These are phyloP conservation scores for Lichenostomus cassidix DNA, from an alignment of 2,113 vertebrate species.

Conservation along the genomic window DNA sequence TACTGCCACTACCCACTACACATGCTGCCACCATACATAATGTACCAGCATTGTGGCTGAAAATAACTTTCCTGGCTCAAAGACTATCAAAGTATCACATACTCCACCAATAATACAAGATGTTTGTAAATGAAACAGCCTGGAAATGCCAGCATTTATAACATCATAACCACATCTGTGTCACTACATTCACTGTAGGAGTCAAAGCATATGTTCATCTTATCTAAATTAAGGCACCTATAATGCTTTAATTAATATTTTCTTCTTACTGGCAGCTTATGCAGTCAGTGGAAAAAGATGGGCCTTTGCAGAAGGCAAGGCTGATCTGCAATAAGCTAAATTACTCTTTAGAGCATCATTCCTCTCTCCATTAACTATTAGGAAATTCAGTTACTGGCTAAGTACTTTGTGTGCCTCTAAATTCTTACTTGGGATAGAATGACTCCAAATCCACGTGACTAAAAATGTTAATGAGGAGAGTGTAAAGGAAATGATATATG, in stretches of 20 bases:
- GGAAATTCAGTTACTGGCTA: background rate
- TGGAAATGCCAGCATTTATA: background rate
- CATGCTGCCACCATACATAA: constrained; percentile 19
- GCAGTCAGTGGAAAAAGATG: background rate
- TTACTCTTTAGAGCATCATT: background rate
- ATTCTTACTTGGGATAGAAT: background rate
- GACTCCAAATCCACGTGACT: background rate
- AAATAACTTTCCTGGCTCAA: constrained; percentile 29
- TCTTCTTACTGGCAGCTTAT: background rate
- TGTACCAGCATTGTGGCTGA: constrained; percentile 27
- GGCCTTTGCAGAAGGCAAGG: background rate
- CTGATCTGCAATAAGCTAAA: background rate
- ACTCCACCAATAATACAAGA: background rate
- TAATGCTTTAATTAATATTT: background rate
- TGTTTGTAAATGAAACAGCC: background rate
- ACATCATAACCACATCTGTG: background rate
- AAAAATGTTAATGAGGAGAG: background rate
- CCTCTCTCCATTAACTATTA: background rate
- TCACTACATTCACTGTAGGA: background rate
- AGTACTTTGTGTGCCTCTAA: background rate
- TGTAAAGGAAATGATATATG: background rate
- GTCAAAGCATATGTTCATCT: background rate
- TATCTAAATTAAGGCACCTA: background rate
- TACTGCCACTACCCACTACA: constrained; percentile 38
- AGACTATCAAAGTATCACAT: background rate